Evolutionary conservation across 2,113 vertebrate genomes (phyloP), one percentile per base, ranked within the genome.

Genomic region (Gnathonemus longibarbis): DNA sequence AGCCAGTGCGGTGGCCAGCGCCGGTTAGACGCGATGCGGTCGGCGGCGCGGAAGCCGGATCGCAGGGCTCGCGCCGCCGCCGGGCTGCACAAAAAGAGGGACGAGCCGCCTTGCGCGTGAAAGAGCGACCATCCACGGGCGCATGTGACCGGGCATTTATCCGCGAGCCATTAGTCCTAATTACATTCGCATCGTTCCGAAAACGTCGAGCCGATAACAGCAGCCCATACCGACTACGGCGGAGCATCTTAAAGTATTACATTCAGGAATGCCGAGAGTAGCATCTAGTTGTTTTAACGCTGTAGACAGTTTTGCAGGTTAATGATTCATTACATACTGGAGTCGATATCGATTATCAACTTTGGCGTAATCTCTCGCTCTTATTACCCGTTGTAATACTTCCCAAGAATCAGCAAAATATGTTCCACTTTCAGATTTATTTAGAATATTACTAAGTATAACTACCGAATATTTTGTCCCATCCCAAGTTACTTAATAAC

Each of bases 401-500:
- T 56, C 24, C 3, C 77, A 8, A 35, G 9, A 15, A 70, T 27
- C 3, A 13, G 42, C n/a, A 13, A 35, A 42, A 19, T 35, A 21
- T 35, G 35, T 24, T 13, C 42, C 50, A 42, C 87, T 58, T 77
- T 88, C 39, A 83, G 48, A 90, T 77, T 88, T 56, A 88, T 88
- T 80, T 52, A 31, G n/a, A 70, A 56, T 39, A 88, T 58, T 58
- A 46, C 86, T 6, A 21, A 42, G 35, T 49, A 77, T 49, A 77
- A 24, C 35, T 45, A 80, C 31, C 27, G 62, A 90, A 74, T 88
- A 84, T 88, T 84, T 84, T 90, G 86, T 88, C 90, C 90, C 86
- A 62, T 84, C 87, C 48, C 24, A 88, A 90, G 87, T 90, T 90
- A 88, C 56, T 88, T 11, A 56, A 84, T 48, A 90, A 83, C 74